Conservation (phyloP, 53 echinoderm and acorn worm genomes). For the Temnopleurus reevesii region DNA sequence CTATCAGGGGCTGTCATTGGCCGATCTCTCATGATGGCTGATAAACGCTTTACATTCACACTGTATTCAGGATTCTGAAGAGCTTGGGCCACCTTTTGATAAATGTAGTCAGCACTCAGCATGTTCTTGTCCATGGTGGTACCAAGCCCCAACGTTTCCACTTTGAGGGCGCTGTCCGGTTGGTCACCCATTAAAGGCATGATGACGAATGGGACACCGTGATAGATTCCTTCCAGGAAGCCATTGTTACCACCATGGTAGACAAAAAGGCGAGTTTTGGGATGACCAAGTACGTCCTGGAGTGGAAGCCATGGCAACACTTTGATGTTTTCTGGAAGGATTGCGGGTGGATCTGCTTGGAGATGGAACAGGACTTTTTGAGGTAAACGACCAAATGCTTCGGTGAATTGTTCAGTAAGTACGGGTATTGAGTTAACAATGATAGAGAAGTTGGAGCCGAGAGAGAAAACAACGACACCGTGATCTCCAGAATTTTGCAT, state of each 20-base stretch:
- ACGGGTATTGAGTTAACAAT: not conserved
- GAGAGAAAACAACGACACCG: conserved; percentile 25
- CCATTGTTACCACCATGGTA: conserved; percentile 44
- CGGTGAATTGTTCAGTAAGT: not conserved
- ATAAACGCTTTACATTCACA: not conserved
- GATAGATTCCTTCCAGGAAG: conserved; percentile 4
- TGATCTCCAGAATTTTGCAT: conserved; percentile 29
- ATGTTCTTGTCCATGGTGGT: not conserved
- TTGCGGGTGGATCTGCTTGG: not conserved
- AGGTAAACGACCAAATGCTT: not conserved
- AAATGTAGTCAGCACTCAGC: not conserved
- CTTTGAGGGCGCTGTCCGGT: not conserved
- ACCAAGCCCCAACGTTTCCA: not conserved
- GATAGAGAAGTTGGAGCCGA: not conserved
- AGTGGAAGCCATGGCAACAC: conserved; percentile 16
- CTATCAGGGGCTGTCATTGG: conserved; percentile 10
- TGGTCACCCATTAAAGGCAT: conserved; percentile 13
- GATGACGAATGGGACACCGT: conserved; percentile 12
- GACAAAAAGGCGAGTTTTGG: not conserved
- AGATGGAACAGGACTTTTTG: conserved; percentile 25
- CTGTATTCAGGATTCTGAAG: not conserved
- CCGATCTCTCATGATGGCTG: conserved; percentile 10
- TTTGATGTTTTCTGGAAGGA: conserved; percentile 11
- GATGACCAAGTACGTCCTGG: conserved; percentile 22
- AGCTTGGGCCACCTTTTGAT: not conserved